Conservation (phyloP, 2,797 vertebrate species). For the Crenuchus spilurus region DNA sequence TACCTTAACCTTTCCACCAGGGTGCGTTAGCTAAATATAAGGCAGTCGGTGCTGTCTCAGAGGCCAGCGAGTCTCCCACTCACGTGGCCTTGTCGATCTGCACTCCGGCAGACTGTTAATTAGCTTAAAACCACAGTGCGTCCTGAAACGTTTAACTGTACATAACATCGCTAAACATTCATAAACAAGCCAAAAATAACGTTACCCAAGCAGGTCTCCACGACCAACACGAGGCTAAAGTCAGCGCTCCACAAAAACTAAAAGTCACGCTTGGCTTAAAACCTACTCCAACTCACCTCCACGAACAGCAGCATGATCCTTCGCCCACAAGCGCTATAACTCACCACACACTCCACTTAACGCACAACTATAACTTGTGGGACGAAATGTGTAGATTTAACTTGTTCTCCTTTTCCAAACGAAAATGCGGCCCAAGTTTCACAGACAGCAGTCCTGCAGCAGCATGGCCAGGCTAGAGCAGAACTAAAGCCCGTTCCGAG, state of each 20-base stretch:
- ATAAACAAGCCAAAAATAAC: background rate
- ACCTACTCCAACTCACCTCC: slow-evolving; percentile 44
- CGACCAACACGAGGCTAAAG: background rate
- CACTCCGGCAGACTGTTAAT: background rate
- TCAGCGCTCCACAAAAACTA: background rate
- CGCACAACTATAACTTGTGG: background rate
- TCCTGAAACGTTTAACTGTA: too few species aligned
- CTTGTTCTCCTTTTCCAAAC: background rate
- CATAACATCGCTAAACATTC: background rate
- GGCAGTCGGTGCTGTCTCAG: background rate
- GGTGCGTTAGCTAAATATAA: background rate
- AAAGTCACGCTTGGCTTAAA: slow-evolving; percentile 5
- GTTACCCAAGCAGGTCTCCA: background rate
- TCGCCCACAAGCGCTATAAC: background rate
- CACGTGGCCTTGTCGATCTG: slow-evolving; percentile 25
- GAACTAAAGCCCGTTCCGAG: too few species aligned
- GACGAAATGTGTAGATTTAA: background rate
- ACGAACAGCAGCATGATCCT: slow-evolving; percentile 56
- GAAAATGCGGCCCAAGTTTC: slow-evolving; percentile 19
- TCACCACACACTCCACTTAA: background rate
- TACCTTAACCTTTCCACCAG: background rate
- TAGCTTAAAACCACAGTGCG: background rate
- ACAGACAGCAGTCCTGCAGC: background rate
- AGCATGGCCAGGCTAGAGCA: background rate
- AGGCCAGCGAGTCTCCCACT: background rate